Conservation (phyloP, 2,888 invertebrate species). For the Lasioglossum morio region DNA sequence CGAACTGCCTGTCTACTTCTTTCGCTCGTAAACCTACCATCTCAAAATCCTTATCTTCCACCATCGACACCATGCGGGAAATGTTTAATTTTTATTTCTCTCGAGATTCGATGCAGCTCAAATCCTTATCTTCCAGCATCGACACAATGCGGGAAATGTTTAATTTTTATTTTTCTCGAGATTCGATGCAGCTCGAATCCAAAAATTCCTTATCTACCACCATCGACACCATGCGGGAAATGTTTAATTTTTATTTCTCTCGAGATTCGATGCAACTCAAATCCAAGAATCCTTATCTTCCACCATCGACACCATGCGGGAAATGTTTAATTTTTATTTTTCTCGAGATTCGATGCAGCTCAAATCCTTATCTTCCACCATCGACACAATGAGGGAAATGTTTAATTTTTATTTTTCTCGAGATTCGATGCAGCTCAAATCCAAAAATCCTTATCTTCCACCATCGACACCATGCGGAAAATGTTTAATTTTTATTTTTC, state of each 20-base stretch:
- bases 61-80: background rate
- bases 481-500: background rate
- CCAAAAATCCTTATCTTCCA: no score
- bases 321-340: background rate
- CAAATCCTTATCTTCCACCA: background rate
- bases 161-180: background rate
- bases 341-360: background rate
- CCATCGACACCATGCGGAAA: background rate
- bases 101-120: background rate
- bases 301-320: no score
- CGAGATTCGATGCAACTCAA: background rate
- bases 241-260: background rate
- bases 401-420: background rate
- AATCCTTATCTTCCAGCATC: no score
- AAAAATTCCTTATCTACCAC: no score
- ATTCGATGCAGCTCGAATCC: background rate
- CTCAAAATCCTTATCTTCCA: background rate
- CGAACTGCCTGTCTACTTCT: background rate
- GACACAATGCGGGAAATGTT: background rate
- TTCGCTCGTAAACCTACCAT: background rate
- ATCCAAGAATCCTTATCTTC: no score
- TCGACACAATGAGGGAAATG: background rate
- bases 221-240: background rate
- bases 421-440: background rate
- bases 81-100: background rate